Evolutionary conservation across 2,888 invertebrate genomes (phyloP).

Genomic region (Toxonevra muliebris): DNA sequence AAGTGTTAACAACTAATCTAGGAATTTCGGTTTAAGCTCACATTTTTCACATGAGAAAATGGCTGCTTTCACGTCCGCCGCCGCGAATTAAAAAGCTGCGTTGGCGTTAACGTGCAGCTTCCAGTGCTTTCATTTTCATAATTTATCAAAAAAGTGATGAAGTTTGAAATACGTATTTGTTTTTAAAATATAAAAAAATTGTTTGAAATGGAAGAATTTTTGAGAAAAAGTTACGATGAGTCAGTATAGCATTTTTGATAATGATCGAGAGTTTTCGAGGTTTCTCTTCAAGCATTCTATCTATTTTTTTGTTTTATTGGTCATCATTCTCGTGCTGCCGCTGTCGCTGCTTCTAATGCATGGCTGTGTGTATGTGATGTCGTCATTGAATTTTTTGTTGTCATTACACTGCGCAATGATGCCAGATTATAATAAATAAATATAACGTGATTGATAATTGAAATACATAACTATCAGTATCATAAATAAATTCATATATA

Average conservation of each 20-base stretch:
- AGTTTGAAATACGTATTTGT: background rate
- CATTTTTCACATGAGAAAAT: constrained; percentile 30
- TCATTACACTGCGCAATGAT: too few species aligned
- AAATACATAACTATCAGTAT: too few species aligned
- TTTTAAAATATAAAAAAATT: background rate
- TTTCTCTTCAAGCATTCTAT: background rate
- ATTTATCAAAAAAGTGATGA: background rate
- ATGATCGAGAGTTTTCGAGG: background rate
- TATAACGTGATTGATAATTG: too few species aligned
- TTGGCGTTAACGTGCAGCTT: constrained; percentile 2
- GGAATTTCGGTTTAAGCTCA: background rate
- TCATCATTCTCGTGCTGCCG: too few species aligned
- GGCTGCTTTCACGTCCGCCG: constrained; percentile 29
- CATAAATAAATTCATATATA: too few species aligned
- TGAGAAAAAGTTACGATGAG: constrained; percentile 15
- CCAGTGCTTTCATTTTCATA: background rate
- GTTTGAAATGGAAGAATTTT: background rate
- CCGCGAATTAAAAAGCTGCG: constrained; percentile 5
- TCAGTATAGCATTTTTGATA: constrained; percentile 15
- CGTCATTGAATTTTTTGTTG: background rate
- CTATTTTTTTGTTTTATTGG: background rate
- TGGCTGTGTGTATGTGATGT: background rate
- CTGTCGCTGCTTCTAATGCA: too few species aligned
- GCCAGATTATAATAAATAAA: too few species aligned
- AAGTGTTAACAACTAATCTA: constrained; percentile 61